phyloP scores from a whole-genome alignment of 2,113 vertebrate genomes.

The Anhinga anhinga region DNA sequence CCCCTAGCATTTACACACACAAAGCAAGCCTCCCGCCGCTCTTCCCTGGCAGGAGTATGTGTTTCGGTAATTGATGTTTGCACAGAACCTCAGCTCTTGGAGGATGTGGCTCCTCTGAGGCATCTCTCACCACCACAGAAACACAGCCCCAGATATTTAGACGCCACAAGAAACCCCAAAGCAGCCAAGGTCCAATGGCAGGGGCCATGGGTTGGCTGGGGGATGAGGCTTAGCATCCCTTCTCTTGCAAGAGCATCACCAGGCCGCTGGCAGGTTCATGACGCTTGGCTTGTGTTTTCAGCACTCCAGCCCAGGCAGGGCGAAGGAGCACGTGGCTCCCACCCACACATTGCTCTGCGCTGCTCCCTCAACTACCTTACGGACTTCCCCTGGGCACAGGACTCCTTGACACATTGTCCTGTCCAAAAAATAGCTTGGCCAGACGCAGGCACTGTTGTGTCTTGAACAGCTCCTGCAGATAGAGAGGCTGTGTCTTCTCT shows the following conservation, averaged over 20 bases:
- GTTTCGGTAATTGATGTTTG: neutral
- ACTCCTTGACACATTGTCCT: neutral
- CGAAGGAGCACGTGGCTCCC: fast-evolving
- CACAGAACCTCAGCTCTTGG: neutral
- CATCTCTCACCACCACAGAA: neutral
- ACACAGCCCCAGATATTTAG: neutral
- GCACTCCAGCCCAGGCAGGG: fast-evolving
- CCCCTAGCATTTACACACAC: neutral
- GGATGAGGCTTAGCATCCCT: neutral
- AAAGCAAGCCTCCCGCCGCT: neutral
- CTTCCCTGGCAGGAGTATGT: neutral
- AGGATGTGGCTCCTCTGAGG: neutral
- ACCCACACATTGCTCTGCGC: fast-evolving
- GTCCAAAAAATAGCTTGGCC: neutral
- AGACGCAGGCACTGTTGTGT: neutral
- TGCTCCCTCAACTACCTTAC: fast-evolving
- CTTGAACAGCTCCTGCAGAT: neutral
- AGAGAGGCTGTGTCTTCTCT: neutral
- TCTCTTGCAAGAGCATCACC: neutral
- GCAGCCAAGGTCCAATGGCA: neutral
- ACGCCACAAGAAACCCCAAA: neutral
- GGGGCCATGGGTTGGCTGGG: neutral
- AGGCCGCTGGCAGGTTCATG: fast-evolving
- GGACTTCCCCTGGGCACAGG: neutral
- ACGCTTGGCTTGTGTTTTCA: neutral